A percentile compares a stretch with the other conserved stretches of the same genome.
These are phyloP conservation scores for Cataglyphis rosenhaueri DNA, from an alignment of 2,888 invertebrate species.

Conservation along the genomic window DNA sequence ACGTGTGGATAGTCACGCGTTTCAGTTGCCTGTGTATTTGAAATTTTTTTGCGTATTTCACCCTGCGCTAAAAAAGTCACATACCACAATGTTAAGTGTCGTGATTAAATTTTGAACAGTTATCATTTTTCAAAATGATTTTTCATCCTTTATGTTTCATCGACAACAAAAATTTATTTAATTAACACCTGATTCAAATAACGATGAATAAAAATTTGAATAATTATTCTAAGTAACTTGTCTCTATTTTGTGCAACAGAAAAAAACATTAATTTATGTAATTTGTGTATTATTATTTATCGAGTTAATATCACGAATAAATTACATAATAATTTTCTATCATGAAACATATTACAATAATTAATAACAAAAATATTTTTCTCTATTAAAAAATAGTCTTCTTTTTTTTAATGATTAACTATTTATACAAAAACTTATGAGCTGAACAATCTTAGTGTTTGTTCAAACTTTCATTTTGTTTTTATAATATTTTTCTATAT, in stretches of 20 bases:
- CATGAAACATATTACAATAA: not conserved
- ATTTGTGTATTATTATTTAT: not conserved
- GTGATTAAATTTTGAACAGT: slow-evolving; percentile 46
- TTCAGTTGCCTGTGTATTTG: not conserved
- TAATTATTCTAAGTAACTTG: not conserved
- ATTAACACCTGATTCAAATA: not conserved
- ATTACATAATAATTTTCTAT: not conserved
- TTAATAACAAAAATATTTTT: not conserved
- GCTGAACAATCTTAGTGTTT: not conserved
- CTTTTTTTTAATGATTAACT: not conserved
- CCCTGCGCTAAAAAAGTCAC: slow-evolving; percentile 12
- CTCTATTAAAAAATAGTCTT: too few relatives aligned
- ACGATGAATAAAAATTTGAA: not conserved
- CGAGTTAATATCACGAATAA: not conserved
- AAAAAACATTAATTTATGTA: not conserved
- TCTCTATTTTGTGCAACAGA: not conserved
- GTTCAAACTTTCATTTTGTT: not conserved
- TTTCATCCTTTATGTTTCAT: not conserved
- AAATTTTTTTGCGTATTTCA: slow-evolving; percentile 21
- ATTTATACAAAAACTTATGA: not conserved
- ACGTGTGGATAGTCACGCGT: not conserved
- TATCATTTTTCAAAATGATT: slow-evolving; percentile 20
- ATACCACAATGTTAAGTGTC: slow-evolving; percentile 38
- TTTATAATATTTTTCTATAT: not conserved
- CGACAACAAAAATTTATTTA: not conserved